phyloP scores from a whole-genome alignment of 2,888 invertebrate species.

The Patella ulyssiponensis region DNA sequence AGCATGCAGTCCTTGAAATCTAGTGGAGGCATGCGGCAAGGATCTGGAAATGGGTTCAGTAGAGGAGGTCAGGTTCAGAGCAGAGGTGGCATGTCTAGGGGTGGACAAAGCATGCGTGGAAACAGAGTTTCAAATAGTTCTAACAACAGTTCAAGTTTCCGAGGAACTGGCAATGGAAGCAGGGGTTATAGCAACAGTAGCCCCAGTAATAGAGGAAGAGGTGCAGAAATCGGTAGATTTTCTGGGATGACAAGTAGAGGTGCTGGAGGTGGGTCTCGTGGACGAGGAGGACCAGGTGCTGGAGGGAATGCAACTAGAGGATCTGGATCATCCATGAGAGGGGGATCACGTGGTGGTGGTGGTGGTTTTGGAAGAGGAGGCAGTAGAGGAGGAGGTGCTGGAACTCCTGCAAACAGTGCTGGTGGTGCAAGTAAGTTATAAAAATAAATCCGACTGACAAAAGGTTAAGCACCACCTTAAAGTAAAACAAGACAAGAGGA shows the following conservation, averaged over 20 bases:
- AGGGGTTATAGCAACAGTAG: background rate
- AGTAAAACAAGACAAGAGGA: no score
- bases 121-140: background rate
- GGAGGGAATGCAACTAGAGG: background rate
- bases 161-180: background rate
- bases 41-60: no score
- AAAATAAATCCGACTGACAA: no score
- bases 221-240: background rate
- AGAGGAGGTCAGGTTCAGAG: no score
- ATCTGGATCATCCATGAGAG: background rate
- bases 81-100: no score
- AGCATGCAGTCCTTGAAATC: no score
- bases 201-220: background rate
- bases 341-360: constrained; percentile 22
- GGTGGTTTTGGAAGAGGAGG: constrained; percentile 22
- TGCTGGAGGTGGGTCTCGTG: background rate
- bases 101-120: no score
- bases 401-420: background rate
- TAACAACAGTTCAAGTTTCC: background rate
- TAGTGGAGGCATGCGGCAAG: no score
- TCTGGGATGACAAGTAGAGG: background rate
- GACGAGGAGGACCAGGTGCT: background rate
- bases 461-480: no score
- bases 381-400: constrained; percentile 18
- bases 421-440: background rate